Conservation (phyloP, 1,140 invertebrate genomes). For the Cotesia typhae region DNA sequence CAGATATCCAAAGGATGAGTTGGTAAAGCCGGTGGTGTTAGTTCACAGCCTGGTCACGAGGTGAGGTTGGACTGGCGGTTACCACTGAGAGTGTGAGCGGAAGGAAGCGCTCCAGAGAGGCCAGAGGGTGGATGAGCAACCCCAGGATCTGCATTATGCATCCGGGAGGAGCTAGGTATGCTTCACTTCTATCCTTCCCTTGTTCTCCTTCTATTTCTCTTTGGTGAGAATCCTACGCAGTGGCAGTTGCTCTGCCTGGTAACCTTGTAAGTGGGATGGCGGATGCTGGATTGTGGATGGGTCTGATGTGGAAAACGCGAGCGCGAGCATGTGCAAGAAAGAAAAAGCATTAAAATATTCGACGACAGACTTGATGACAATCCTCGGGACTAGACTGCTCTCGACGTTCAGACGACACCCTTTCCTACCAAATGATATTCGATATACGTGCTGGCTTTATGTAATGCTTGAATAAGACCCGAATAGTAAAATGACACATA, state of each 20-base stretch:
- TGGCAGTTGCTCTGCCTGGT: neutral
- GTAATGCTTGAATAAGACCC: neutral
- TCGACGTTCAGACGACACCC: neutral
- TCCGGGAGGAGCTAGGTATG: conserved; percentile 39
- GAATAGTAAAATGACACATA: neutral
- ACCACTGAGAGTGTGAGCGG: conserved; percentile 6
- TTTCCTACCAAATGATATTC: conserved; percentile 15
- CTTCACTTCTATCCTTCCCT: neutral
- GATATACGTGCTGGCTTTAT: conserved; percentile 5
- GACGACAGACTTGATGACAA: neutral
- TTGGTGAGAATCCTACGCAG: neutral
- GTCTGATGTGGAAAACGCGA: too few species aligned
- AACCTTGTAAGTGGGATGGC: too few species aligned
- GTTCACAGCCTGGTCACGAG: conserved; percentile 52
- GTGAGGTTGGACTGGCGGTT: conserved; percentile 24
- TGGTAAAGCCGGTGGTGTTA: conserved; percentile 38
- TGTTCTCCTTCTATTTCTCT: too few species aligned
- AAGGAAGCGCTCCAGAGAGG: neutral
- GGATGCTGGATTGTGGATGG: too few species aligned
- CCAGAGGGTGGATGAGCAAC: conserved; percentile 34
- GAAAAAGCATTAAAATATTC: conserved; percentile 11
- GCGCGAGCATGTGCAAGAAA: neutral
- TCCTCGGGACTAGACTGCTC: neutral
- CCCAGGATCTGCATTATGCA: conserved; percentile 56
- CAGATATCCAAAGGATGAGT: conserved; percentile 10